Percentiles rank a stretch among this genome's conserved stretches.
These are phyloP conservation scores for Clepsis dumicolana DNA, from an alignment of 2,888 invertebrate genomes.

Conservation along the genomic window DNA sequence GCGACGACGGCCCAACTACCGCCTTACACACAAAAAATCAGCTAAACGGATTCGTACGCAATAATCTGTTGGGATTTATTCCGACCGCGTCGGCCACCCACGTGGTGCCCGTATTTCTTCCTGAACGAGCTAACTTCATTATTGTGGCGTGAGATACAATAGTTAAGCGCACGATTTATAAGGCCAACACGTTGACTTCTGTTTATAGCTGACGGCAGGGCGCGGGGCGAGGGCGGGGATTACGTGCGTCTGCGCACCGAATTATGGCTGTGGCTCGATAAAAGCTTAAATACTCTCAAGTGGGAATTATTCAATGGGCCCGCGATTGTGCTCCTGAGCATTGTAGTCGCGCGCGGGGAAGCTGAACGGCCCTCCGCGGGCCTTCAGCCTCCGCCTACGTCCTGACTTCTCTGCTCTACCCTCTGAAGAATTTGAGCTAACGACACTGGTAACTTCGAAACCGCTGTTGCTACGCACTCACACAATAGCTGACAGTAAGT, in stretches of 20 bases:
- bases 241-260: constrained; percentile 82
- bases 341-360: constrained; percentile 48
- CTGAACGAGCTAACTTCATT: constrained; percentile 86
- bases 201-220: constrained; percentile 83
- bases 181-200: constrained; percentile 86
- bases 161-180: constrained; percentile 86
- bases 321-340: constrained; percentile 52
- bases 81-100: constrained; percentile 79
- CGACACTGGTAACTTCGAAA: not conserved
- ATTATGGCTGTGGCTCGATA: constrained; percentile 82
- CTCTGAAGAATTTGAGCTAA: not conserved
- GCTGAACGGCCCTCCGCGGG: constrained; percentile 39
- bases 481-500: too few species aligned
- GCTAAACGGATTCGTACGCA: constrained; percentile 75
- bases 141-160: constrained; percentile 86
- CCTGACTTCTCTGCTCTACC: not conserved
- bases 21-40: constrained; percentile 75
- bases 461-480: not conserved
- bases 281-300: constrained; percentile 84
- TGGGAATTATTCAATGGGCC: constrained; percentile 76
- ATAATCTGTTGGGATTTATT: constrained; percentile 81
- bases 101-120: constrained; percentile 83
- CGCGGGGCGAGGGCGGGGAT: constrained; percentile 79
- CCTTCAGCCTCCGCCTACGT: constrained; percentile 17
- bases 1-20: constrained; percentile 69